Conservation (phyloP, 2,888 invertebrate genomes). For the Blastobasis adustella region DNA sequence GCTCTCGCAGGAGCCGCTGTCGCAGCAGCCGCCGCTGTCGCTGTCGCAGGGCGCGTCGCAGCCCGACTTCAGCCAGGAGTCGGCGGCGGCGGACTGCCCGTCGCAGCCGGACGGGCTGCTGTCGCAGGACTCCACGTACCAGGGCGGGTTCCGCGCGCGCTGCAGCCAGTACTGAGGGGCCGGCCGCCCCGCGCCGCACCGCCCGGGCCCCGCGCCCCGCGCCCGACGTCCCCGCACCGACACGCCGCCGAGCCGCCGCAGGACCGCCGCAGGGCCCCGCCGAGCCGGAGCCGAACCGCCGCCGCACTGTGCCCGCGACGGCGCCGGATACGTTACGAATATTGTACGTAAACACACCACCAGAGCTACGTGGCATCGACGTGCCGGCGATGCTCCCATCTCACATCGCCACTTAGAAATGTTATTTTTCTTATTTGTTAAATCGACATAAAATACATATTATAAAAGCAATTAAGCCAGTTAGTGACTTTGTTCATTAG, state of each 20-base stretch:
- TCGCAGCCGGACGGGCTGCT: constrained; percentile 96
- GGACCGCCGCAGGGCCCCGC: not conserved
- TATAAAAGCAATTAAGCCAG: constrained; percentile 15
- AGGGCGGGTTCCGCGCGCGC: constrained; percentile 81
- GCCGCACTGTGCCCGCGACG: not conserved
- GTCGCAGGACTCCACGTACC: constrained; percentile 93
- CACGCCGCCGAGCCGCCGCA: not conserved
- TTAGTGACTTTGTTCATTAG: constrained; percentile 24
- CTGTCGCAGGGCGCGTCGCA: constrained; percentile 77
- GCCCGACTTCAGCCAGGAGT: constrained; percentile 87
- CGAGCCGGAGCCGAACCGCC: not conserved
- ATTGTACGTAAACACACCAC: not conserved
- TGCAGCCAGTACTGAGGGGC: constrained; percentile 88
- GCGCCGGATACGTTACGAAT: not conserved
- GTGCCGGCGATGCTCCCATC: constrained; percentile 21
- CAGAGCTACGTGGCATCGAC: not conserved
- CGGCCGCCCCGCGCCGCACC: constrained; percentile 72
- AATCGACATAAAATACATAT: constrained; percentile 5
- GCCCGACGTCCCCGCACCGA: not conserved
- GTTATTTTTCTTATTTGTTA: constrained; percentile 6
- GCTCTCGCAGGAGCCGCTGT: constrained; percentile 81
- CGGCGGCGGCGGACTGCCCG: constrained; percentile 88
- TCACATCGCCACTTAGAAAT: constrained; percentile 14
- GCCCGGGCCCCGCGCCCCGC: not conserved
- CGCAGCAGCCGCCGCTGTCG: constrained; percentile 85